Conservation (phyloP, 2,797 vertebrate species). For the Sorex maritimensis region DNA sequence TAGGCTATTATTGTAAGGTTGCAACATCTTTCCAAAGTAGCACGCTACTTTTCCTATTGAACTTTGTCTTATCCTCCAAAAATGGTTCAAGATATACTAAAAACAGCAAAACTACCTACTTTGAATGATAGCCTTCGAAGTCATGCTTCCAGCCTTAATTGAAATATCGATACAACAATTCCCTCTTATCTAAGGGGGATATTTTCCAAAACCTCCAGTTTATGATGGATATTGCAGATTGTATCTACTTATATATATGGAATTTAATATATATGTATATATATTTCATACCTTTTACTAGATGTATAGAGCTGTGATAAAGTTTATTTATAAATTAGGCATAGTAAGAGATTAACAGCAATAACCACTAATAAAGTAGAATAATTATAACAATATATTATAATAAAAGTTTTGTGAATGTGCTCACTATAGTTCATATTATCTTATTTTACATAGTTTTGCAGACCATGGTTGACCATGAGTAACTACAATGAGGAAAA, state of each 20-base stretch:
- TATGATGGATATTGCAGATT: neutral
- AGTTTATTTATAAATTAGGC: neutral
- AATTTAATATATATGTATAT: too few species aligned
- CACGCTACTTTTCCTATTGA: neutral
- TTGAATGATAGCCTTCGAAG: neutral
- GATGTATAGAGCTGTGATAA: neutral
- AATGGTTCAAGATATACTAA: slow-evolving; percentile 9
- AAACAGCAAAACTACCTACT: neutral
- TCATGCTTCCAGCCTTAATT: neutral
- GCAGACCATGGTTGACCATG: neutral
- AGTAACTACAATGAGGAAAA: neutral
- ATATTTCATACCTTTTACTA: too few species aligned
- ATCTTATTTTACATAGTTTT: neutral
- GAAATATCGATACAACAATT: neutral
- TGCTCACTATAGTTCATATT: neutral
- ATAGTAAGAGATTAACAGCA: neutral
- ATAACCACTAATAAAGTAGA: neutral
- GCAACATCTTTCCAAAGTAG: neutral
- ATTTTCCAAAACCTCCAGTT: neutral
- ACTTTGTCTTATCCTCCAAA: slow-evolving; percentile 24
- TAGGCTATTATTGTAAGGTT: neutral
- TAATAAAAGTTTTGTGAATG: neutral
- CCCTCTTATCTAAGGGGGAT: neutral
- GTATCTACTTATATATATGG: too few species aligned
- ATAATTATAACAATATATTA: neutral